phyloP scores from a whole-genome alignment of 2,113 vertebrate species.

The Sapajus apella region DNA sequence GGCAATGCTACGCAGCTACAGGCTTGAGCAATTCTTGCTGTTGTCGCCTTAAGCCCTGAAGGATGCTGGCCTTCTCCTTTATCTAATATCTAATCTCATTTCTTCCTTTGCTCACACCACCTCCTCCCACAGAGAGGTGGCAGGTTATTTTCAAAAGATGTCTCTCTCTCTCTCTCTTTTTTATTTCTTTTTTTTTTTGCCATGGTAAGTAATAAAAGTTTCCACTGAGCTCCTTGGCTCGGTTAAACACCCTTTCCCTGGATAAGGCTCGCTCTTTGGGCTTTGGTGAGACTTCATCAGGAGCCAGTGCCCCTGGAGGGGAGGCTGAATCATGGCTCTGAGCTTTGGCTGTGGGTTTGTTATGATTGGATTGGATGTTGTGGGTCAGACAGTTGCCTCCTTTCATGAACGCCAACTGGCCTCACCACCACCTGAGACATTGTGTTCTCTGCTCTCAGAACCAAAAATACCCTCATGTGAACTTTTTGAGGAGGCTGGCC shows the following conservation, averaged over 20 bases:
- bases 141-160: neutral
- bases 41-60: neutral
- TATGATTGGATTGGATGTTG: neutral
- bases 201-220: conserved; percentile 49
- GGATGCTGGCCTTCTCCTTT: neutral
- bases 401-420: neutral
- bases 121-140: neutral
- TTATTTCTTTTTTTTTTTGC: neutral
- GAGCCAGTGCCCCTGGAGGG: neutral
- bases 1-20: too few relatives aligned
- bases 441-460: conserved; percentile 43
- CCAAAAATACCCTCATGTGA: conserved; percentile 7
- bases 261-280: neutral
- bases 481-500: neutral
- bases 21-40: neutral
- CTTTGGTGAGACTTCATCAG: neutral
- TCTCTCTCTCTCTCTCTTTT: neutral
- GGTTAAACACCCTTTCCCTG: neutral
- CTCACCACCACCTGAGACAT: neutral
- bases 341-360: neutral
- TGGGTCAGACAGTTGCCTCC: neutral
- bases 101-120: neutral
- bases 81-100: rapidly evolving
- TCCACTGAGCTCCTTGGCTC: conserved; percentile 24
- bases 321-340: neutral